Evolutionary conservation across 2,888 invertebrate species (phyloP).

Genomic region (Mythimna ferrago): DNA sequence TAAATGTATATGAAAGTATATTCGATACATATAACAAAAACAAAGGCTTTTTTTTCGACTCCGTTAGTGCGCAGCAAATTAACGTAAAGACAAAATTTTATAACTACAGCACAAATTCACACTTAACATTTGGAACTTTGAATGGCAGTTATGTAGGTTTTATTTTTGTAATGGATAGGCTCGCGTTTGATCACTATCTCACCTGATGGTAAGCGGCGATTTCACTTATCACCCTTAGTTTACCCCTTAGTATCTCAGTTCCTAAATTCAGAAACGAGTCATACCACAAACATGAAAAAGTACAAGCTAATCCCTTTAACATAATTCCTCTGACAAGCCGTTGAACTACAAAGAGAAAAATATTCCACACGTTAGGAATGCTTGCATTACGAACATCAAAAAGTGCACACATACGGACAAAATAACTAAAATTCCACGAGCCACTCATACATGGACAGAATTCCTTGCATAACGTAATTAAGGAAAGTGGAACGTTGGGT

Average conservation of each 20-base stretch:
- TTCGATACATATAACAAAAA: no score
- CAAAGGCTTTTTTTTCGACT: no score
- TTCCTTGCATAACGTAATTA: conserved; percentile 57
- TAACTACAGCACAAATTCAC: no score
- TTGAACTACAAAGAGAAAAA: conserved; percentile 59
- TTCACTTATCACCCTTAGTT: neutral
- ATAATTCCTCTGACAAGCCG: conserved; percentile 3
- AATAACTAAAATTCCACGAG: conserved; percentile 61
- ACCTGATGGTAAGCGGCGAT: no score
- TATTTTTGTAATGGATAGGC: no score
- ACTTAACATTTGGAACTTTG: no score
- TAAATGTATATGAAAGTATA: no score
- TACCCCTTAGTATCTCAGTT: neutral
- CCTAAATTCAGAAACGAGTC: neutral
- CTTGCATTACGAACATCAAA: conserved; percentile 60
- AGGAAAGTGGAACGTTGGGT: conserved; percentile 30
- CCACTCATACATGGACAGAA: conserved; percentile 57
- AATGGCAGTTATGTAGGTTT: no score
- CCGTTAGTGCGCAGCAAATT: no score
- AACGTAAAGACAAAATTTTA: no score
- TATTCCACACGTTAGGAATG: conserved; percentile 59
- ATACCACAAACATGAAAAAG: neutral
- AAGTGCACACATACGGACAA: conserved; percentile 50
- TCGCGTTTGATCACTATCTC: no score
- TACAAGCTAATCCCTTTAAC: neutral